Conservation (phyloP, 1,140 invertebrate species). For the Lepidurus apus region DNA sequence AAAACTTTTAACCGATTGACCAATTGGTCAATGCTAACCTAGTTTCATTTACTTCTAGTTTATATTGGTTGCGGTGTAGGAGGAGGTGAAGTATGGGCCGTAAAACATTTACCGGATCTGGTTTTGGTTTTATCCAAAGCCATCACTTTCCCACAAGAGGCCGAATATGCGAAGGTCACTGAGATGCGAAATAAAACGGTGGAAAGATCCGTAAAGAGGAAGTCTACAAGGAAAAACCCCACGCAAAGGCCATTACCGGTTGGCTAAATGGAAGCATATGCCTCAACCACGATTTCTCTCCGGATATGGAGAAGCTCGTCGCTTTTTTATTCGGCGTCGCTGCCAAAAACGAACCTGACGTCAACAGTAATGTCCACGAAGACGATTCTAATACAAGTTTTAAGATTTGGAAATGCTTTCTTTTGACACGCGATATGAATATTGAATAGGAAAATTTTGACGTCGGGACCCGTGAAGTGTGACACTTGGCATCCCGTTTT, state of each 20-base stretch:
- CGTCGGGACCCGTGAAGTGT: constrained; percentile 1
- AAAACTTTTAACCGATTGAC: no score
- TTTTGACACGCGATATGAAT: not conserved
- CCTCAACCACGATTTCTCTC: not conserved
- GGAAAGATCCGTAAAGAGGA: not conserved
- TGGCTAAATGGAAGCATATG: not conserved
- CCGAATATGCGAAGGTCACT: constrained; percentile 18
- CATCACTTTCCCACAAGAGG: not conserved
- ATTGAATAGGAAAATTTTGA: not conserved
- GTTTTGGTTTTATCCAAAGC: not conserved
- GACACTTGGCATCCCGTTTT: not conserved
- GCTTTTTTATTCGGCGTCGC: not conserved
- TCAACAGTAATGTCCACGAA: not conserved
- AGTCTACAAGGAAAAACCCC: not conserved
- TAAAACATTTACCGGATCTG: not conserved
- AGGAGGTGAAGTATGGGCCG: not conserved
- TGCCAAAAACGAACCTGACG: not conserved
- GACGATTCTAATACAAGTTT: not conserved
- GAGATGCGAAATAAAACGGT: not conserved
- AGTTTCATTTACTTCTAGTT: no score
- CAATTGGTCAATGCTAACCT: no score
- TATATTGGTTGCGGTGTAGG: no score
- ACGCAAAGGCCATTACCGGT: not conserved
- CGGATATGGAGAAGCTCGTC: not conserved
- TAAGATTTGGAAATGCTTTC: no score